These are phyloP conservation scores for Anguilla marmorata DNA, from an alignment of 2,797 vertebrate genomes.

Conservation along the genomic window DNA sequence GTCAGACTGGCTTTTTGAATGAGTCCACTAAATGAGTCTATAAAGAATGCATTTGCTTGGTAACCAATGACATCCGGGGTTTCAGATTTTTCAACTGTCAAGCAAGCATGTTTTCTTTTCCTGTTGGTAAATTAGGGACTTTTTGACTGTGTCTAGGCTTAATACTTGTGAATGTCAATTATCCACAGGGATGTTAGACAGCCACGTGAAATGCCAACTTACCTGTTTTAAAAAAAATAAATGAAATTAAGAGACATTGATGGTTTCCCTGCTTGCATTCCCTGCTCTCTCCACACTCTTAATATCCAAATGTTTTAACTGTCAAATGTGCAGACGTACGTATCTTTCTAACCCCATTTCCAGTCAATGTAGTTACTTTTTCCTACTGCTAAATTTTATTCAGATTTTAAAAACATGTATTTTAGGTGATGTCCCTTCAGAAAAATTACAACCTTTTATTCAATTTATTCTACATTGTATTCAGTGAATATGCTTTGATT, in stretches of 20 bases:
- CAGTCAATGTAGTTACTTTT: not conserved
- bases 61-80: not conserved
- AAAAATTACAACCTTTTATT: too few relatives aligned
- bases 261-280: not conserved
- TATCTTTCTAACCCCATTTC: not conserved
- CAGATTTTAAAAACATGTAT: not conserved
- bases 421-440: too few relatives aligned
- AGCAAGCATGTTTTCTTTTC: not conserved
- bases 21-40: not conserved
- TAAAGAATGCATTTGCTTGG: not conserved
- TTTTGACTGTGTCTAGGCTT: not conserved
- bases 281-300: not conserved
- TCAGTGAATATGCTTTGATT: too few relatives aligned
- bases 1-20: not conserved
- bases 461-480: too few relatives aligned
- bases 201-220: not conserved
- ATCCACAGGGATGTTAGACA: not conserved
- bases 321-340: not conserved
- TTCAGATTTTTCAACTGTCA: not conserved
- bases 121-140: conserved; percentile 1
- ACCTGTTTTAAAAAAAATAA: not conserved
- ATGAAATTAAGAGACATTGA: not conserved
- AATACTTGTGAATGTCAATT: not conserved
- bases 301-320: not conserved
- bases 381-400: not conserved